Evolutionary conservation across 1,140 invertebrate genomes (phyloP), one percentile per base, ranked within the genome.

Genomic region (Choristoneura fumiferana): DNA sequence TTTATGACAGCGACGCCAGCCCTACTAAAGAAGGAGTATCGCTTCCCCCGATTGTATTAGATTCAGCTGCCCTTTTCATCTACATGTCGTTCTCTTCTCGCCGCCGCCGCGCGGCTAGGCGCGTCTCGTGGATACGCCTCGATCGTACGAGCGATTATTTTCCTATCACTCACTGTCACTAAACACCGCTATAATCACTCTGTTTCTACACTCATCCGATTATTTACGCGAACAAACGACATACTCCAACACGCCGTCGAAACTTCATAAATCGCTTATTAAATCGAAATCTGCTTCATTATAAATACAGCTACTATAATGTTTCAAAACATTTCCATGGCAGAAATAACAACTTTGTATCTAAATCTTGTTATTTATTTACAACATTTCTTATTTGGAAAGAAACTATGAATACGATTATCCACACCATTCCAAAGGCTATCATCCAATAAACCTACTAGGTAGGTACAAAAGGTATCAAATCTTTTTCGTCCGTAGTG

Each of bases 391-490:
- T 63, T 69, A 66, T 75, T 75, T 66, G 69, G 75, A 70, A 77
- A 68, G 73, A 87, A 87, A 80, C 84, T 84, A 86, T 88, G 83
- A 88, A 86, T 86, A 85, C 77, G 78, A 84, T 89, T 89, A 87
- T 85, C 82, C 77, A 78, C 75, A 78, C 77, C 72, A 82, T 86
- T 89, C 86, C 75, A 82, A 86, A 82, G 75, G 76, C 81, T 76
- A 83, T 86, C 82, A 81, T 84, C 81, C 82, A 86, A 89, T 89
- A 89, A 89, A 81, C 77, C 80, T 76, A 78, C 76, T 80, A 83
- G 69, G 74, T 81, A 83, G 67, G 74, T 83, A 85, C 71, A 80
- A 78, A 84, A 84, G 84, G 84, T 89, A 87, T 87, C 80, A 87
- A 89, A 89, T 87, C 86, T 87, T 82, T 81, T 81, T 84, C 86